Evolutionary conservation across 1,140 invertebrate species (phyloP).

Genomic region (Drosophila quadrilineata): DNA sequence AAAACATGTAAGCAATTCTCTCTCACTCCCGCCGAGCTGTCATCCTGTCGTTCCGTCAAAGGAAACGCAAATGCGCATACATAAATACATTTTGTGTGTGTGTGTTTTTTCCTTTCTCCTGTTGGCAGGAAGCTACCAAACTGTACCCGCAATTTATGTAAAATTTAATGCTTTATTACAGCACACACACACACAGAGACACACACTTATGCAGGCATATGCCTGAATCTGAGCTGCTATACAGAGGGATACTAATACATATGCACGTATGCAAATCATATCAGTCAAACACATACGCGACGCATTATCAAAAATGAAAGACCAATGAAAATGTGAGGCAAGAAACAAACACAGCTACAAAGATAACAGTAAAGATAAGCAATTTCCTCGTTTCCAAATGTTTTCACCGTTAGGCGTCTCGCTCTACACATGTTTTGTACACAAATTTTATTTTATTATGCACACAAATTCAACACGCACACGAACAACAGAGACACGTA

Average conservation of each 20-base stretch:
- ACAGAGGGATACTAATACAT: too few relatives aligned
- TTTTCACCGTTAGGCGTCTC: constrained; percentile 44
- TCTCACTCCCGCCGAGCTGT: too few relatives aligned
- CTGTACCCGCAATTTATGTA: constrained; percentile 67
- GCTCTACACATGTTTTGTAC: constrained; percentile 66
- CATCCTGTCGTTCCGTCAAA: not conserved
- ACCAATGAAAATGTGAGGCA: constrained; percentile 71
- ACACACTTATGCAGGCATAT: constrained; percentile 33
- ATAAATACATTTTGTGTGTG: constrained; percentile 42
- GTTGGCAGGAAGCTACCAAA: constrained; percentile 43
- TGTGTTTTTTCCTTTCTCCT: too few relatives aligned
- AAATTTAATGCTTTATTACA: constrained; percentile 75
- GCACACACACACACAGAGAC: constrained; percentile 28
- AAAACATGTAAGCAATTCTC: constrained; percentile 39
- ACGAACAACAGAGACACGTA: constrained; percentile 35
- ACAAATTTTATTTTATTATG: constrained; percentile 77
- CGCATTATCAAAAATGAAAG: constrained; percentile 76
- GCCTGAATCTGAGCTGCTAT: too few relatives aligned
- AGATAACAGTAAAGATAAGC: constrained; percentile 66
- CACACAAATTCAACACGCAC: constrained; percentile 53
- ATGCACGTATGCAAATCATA: constrained; percentile 75
- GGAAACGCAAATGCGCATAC: constrained; percentile 34
- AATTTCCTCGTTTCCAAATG: constrained; percentile 53
- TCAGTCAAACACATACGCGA: constrained; percentile 65
- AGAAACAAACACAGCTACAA: constrained; percentile 40